These are phyloP conservation scores for Microtus ochrogaster DNA, from an alignment of 2,113 vertebrate genomes.

Conservation along the genomic window DNA sequence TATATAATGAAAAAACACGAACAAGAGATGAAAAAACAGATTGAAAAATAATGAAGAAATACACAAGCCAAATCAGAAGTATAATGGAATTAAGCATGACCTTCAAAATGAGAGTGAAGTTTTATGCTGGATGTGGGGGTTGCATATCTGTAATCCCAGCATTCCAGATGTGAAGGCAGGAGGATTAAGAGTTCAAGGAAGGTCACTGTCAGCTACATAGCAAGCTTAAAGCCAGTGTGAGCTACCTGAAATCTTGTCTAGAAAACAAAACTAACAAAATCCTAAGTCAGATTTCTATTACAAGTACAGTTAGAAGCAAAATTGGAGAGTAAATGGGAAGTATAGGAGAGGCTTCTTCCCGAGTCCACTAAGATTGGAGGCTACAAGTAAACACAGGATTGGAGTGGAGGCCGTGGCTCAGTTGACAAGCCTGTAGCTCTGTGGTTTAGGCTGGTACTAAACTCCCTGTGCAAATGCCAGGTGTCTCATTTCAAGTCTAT, in stretches of 20 bases:
- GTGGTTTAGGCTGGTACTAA: background rate
- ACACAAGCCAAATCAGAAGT: background rate
- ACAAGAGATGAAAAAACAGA: background rate
- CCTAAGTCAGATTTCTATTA: background rate
- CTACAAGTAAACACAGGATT: no score
- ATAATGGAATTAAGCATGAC: background rate
- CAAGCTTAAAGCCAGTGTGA: background rate
- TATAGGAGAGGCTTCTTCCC: no score
- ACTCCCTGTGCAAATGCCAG: no score
- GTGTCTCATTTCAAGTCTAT: background rate
- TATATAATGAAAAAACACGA: background rate
- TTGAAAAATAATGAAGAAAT: background rate
- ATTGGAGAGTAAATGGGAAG: background rate
- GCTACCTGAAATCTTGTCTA: background rate
- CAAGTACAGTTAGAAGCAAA: background rate
- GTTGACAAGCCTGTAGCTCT: background rate
- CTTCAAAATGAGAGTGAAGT: background rate
- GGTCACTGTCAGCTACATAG: background rate
- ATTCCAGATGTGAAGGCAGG: background rate
- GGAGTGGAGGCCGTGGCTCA: rapidly evolving
- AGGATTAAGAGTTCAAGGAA: background rate
- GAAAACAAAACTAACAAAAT: background rate
- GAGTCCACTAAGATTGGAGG: no score
- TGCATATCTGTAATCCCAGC: background rate
- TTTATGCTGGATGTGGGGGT: no score